A percentile compares a stretch with the other conserved stretches of the same genome.
Evolutionary conservation across 2,888 invertebrate genomes (phyloP).

Genomic region (Ormyrus pomaceus): DNA sequence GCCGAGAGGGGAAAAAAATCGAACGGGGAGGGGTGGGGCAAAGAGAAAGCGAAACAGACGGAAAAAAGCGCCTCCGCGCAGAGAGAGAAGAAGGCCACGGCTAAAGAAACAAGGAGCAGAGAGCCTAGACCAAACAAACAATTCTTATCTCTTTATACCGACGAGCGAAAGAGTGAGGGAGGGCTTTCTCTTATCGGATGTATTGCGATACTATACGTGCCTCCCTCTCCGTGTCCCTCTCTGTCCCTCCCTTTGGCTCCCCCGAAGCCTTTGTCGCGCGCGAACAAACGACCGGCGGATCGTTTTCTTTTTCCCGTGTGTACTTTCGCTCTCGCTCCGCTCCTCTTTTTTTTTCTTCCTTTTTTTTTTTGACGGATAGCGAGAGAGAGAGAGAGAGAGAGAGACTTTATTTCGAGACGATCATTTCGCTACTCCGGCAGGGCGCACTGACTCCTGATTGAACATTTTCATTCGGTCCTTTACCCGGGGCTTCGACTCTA

Average conservation of each 20-base stretch:
- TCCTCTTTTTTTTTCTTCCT: background rate
- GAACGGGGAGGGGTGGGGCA: conserved; percentile 15
- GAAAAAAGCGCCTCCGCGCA: conserved; percentile 20
- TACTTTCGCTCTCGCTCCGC: background rate
- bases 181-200: conserved; percentile 60
- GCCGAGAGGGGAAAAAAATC: conserved; percentile 37
- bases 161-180: background rate
- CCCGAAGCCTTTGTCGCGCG: conserved; percentile 49
- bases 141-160: conserved; percentile 65
- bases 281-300: conserved; percentile 53
- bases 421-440: conserved; percentile 42
- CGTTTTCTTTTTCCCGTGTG: conserved; percentile 22
- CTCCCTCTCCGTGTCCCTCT: conserved; percentile 44
- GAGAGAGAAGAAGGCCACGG: conserved; percentile 41
- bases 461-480: conserved; percentile 45
- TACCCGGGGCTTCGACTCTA: conserved; percentile 19
- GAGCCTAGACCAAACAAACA: conserved; percentile 64
- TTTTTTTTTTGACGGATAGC: conserved; percentile 30
- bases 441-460: conserved; percentile 41
- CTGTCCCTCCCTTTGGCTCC: conserved; percentile 21
- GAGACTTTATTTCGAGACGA: conserved; percentile 52
- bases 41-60: conserved; percentile 37
- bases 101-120: conserved; percentile 35
- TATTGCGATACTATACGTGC: conserved; percentile 55
- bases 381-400: conserved; percentile 18